phyloP scores from a whole-genome alignment of 1,140 invertebrate species.

The Eriosoma lanigerum region DNA sequence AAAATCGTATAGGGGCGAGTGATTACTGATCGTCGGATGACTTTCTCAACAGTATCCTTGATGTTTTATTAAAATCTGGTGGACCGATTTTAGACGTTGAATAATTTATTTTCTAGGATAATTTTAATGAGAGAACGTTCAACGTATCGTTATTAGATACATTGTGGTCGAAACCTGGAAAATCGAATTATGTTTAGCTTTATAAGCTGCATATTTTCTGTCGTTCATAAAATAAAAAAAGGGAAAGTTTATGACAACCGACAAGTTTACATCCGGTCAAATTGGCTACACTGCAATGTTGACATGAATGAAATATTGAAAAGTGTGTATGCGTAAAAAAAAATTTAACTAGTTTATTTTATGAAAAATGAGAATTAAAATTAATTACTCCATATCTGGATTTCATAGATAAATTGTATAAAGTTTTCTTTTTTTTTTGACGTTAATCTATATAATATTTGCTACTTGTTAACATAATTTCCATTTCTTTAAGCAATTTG shows the following conservation, averaged over 20 bases:
- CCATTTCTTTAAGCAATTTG: not conserved
- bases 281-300: slow-evolving; percentile 48
- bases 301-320: slow-evolving; percentile 50
- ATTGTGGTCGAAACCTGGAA: too few species aligned
- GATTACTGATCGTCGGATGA: too few species aligned
- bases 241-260: slow-evolving; percentile 25
- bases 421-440: slow-evolving; percentile 12
- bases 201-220: too few species aligned
- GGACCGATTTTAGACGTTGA: too few species aligned
- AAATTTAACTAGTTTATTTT: slow-evolving; percentile 42
- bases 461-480: not conserved
- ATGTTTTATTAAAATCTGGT: too few species aligned
- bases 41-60: too few species aligned
- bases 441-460: not conserved
- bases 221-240: not conserved
- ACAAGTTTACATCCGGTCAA: not conserved
- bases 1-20: not conserved
- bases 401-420: slow-evolving; percentile 14
- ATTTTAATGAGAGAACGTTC: too few species aligned
- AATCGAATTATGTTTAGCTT: too few species aligned
- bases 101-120: too few species aligned
- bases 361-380: slow-evolving; percentile 42
- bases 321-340: slow-evolving; percentile 51
- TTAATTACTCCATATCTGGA: slow-evolving; percentile 37
- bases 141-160: too few species aligned